Percentiles rank a stretch among this genome's conserved stretches.
Evolutionary conservation across 1,140 invertebrate genomes (phyloP).

Genomic region (Dreissena polymorpha): DNA sequence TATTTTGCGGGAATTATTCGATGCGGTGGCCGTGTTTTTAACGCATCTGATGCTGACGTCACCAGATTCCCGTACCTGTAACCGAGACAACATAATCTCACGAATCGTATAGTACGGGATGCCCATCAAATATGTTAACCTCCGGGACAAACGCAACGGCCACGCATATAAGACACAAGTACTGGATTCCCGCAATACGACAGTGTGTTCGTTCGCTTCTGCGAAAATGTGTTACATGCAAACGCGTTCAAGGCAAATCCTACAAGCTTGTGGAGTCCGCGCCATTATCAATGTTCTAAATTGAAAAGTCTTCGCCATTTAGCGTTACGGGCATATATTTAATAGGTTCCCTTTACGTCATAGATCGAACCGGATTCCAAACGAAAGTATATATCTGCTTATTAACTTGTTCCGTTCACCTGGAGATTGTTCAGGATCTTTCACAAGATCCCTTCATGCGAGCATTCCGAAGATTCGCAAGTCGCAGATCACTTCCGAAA

Average conservation of each 20-base stretch:
- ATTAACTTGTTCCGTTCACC: constrained; percentile 12
- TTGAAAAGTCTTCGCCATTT: not conserved
- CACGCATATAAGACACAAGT: too few relatives aligned
- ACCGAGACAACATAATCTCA: constrained; percentile 43
- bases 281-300: not conserved
- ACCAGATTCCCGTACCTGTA: constrained; percentile 48
- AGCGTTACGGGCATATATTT: constrained; percentile 9
- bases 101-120: constrained; percentile 17
- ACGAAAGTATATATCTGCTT: constrained; percentile 15
- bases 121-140: not conserved
- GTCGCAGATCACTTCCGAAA: constrained; percentile 24
- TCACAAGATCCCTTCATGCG: constrained; percentile 15
- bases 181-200: constrained; percentile 5
- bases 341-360: not conserved
- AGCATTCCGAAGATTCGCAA: constrained; percentile 15
- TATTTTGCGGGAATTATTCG: constrained; percentile 22
- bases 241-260: constrained; percentile 8
- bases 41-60: constrained; percentile 23
- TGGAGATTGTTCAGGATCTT: constrained; percentile 9
- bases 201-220: not conserved
- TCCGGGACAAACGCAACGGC: not conserved
- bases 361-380: not conserved
- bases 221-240: not conserved
- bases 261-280: not conserved
- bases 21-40: constrained; percentile 45